Percentiles rank a stretch among this genome's conserved stretches.
Evolutionary conservation across 2,888 invertebrate species (phyloP).

Genomic region (Stenoptilia bipunctidactyla): DNA sequence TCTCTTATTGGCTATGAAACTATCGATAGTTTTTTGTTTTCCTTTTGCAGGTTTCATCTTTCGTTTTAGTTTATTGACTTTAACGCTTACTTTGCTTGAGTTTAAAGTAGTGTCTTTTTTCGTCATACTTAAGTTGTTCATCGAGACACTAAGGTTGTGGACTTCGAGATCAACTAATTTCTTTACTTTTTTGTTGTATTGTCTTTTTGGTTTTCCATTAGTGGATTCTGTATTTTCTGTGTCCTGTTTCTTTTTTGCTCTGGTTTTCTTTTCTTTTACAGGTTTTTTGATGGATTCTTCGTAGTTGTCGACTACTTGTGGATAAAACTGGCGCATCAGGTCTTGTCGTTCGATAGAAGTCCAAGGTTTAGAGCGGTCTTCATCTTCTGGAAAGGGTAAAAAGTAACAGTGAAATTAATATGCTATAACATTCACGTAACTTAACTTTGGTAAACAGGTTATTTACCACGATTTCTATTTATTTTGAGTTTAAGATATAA

Average conservation of each 20-base stretch:
- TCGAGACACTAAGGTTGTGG: slow-evolving; percentile 28
- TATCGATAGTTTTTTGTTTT: slow-evolving; percentile 48
- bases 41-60: slow-evolving; percentile 37
- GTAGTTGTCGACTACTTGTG: slow-evolving; percentile 71
- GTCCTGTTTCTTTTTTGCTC: slow-evolving; percentile 24
- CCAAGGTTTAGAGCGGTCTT: slow-evolving; percentile 67
- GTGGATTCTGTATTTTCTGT: slow-evolving; percentile 30
- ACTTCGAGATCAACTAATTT: slow-evolving; percentile 21
- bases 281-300: slow-evolving; percentile 69
- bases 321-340: slow-evolving; percentile 73
- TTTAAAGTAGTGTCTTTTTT: slow-evolving; percentile 21
- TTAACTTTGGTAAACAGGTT: too few relatives aligned
- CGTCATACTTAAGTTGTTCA: slow-evolving; percentile 27
- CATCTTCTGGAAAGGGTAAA: slow-evolving; percentile 40
- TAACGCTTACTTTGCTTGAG: slow-evolving; percentile 42
- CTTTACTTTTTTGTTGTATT: slow-evolving; percentile 44
- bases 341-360: slow-evolving; percentile 78
- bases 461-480: too few relatives aligned
- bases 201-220: slow-evolving; percentile 42
- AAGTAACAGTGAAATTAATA: too few relatives aligned
- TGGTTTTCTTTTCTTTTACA: slow-evolving; percentile 47
- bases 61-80: slow-evolving; percentile 48
- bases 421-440: too few relatives aligned
- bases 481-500: too few relatives aligned
- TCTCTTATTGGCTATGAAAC: slow-evolving; percentile 42